Conservation (phyloP, 2,888 invertebrate genomes). For the Dusona sp. region DNA sequence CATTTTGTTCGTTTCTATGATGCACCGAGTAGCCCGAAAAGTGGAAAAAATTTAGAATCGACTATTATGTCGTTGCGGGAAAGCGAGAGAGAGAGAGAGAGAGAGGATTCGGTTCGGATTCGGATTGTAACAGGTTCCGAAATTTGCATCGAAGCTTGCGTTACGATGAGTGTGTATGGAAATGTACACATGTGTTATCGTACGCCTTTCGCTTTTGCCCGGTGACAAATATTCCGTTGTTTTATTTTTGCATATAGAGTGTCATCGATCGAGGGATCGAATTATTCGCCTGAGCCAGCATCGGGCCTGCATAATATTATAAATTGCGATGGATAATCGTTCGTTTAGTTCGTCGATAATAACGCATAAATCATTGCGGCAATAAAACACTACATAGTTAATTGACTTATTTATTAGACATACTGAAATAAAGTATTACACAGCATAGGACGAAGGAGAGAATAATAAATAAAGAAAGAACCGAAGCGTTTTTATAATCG, state of each 20-base stretch:
- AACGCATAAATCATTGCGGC: constrained; percentile 67
- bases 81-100: constrained; percentile 17
- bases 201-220: constrained; percentile 55
- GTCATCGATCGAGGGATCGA: constrained; percentile 45
- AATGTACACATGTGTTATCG: constrained; percentile 9
- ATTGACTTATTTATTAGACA: constrained; percentile 70
- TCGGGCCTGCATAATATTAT: constrained; percentile 41
- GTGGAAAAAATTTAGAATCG: constrained; percentile 7
- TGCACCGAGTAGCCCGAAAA: neutral
- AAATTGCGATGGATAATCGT: constrained; percentile 46
- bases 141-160: constrained; percentile 38
- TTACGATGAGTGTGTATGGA: constrained; percentile 30
- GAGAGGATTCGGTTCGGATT: constrained; percentile 2
- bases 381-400: constrained; percentile 63
- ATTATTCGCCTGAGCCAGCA: constrained; percentile 29
- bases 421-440: constrained; percentile 73
- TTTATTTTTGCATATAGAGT: constrained; percentile 27
- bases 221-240: neutral
- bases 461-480: constrained; percentile 23
- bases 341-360: constrained; percentile 42
- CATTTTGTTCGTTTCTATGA: constrained; percentile 10
- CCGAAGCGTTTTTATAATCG: constrained; percentile 51
- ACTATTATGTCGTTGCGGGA: neutral
- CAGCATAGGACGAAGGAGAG: constrained; percentile 59
- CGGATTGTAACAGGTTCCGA: constrained; percentile 28